These are phyloP conservation scores for Pollimyrus isidori DNA, from an alignment of 2,113 vertebrate genomes.

Conservation along the genomic window DNA sequence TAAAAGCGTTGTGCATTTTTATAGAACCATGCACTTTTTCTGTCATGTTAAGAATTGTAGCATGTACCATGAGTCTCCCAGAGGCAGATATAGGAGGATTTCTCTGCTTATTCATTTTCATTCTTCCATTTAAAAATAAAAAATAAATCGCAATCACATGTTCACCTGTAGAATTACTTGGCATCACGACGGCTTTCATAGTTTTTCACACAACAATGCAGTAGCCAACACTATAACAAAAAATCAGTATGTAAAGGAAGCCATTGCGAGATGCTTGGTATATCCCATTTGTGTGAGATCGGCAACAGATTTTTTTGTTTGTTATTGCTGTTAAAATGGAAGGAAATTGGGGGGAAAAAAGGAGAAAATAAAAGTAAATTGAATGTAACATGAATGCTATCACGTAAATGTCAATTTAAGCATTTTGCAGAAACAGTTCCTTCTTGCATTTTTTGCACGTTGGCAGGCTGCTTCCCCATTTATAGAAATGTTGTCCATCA, in stretches of 20 bases:
- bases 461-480: slow-evolving; percentile 84
- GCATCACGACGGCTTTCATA: background rate
- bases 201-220: background rate
- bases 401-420: background rate
- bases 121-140: background rate
- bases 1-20: background rate
- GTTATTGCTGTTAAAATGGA: background rate
- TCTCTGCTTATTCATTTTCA: background rate
- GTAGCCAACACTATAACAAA: background rate
- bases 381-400: slow-evolving; percentile 3
- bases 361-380: background rate
- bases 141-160: background rate
- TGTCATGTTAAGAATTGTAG: background rate
- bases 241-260: background rate
- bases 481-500: slow-evolving; percentile 96
- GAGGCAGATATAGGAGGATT: background rate
- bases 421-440: background rate
- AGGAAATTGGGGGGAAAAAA: background rate
- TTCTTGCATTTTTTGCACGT: slow-evolving; percentile 70
- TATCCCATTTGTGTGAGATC: background rate
- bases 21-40: background rate
- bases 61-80: background rate
- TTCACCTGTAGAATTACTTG: background rate
- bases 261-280: background rate
- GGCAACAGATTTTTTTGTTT: background rate